phyloP scores from a whole-genome alignment of 2,113 vertebrate genomes.

The Rhea americana region DNA sequence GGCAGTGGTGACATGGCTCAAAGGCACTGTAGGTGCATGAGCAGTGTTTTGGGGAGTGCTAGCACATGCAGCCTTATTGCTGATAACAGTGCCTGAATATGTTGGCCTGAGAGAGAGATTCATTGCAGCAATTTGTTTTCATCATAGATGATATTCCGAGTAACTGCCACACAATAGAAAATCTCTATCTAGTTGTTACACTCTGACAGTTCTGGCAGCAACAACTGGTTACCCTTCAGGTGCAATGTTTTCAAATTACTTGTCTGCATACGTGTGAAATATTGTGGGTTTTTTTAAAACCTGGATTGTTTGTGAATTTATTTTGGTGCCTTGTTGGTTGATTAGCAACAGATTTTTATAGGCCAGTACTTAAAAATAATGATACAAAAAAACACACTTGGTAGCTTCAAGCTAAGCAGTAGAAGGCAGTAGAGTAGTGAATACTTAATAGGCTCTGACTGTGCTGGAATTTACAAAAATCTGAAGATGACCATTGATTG shows the following conservation, averaged over 20 bases:
- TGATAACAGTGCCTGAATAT: neutral
- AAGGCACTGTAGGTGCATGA: neutral
- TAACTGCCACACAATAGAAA: neutral
- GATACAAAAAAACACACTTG: neutral
- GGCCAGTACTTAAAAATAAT: slow-evolving; percentile 20
- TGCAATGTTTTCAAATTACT: neutral
- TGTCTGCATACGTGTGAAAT: neutral
- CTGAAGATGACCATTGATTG: neutral
- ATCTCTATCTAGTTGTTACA: neutral
- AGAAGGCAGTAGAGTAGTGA: neutral
- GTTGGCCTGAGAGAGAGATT: neutral
- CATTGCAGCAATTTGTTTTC: neutral
- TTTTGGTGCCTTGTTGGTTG: slow-evolving; percentile 42
- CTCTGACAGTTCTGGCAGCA: neutral
- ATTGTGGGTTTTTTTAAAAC: neutral
- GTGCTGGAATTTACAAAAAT: neutral
- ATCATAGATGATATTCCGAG: neutral
- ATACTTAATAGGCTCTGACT: neutral
- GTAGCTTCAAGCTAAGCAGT: neutral
- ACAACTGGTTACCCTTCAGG: neutral
- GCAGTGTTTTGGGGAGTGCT: neutral
- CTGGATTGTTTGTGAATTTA: neutral
- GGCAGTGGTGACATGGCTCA: accelerated
- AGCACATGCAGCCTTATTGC: neutral
- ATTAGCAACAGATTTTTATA: slow-evolving; percentile 35